Conservation (phyloP, 1,140 invertebrate species). For the Augochlora pura region DNA sequence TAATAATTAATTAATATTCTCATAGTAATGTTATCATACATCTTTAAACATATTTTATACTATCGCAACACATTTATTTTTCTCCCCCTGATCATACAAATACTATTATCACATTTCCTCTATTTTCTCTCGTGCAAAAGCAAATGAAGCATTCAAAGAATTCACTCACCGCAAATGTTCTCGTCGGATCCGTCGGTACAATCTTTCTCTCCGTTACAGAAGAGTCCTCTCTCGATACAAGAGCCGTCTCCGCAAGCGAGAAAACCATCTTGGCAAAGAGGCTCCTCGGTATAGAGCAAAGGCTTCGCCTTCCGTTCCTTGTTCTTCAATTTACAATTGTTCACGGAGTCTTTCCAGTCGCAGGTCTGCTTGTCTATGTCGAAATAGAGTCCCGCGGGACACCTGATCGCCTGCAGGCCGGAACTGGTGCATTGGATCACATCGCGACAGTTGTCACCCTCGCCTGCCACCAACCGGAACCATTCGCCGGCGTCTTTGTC, state of each 20-base stretch:
- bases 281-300: constrained; percentile 93
- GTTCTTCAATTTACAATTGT: constrained; percentile 95
- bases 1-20: too few species aligned
- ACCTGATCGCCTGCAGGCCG: constrained; percentile 94
- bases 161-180: constrained; percentile 92
- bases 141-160: too few species aligned
- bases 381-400: constrained; percentile 95
- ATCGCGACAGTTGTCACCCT: constrained; percentile 96
- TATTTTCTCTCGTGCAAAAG: too few species aligned
- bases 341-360: constrained; percentile 96
- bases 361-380: constrained; percentile 98
- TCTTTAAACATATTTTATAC: too few species aligned
- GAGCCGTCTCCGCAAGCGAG: constrained; percentile 92
- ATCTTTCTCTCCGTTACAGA: constrained; percentile 96
- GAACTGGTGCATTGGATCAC: constrained; percentile 97
- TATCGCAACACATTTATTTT: too few species aligned
- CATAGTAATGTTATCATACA: too few species aligned
- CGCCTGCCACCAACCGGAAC: constrained; percentile 93
- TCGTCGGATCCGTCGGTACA: constrained; percentile 94
- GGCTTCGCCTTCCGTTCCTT: constrained; percentile 95
- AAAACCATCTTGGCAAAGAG: constrained; percentile 92
- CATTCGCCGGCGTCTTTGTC: constrained; percentile 97
- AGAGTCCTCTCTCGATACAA: constrained; percentile 93
- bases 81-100: too few species aligned
- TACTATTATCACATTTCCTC: too few species aligned